Evolutionary conservation across 2,888 invertebrate species (phyloP).

Genomic region (Pedicia rivosa): DNA sequence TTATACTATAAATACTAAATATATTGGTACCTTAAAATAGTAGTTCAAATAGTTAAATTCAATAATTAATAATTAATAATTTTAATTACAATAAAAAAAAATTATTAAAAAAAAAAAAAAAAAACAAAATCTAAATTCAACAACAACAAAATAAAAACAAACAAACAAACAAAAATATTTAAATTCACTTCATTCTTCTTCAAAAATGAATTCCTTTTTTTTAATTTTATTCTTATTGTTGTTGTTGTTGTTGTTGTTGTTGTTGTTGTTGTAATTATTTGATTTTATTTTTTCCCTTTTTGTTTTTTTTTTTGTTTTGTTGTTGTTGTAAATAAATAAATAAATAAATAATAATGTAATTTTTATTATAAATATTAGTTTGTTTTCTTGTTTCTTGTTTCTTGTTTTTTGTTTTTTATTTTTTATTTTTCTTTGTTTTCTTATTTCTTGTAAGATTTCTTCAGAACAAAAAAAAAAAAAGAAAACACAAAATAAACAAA

Average conservation of each 20-base stretch:
- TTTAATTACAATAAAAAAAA: not conserved
- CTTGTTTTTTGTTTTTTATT: not conserved
- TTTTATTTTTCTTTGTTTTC: not conserved
- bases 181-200: too few relatives aligned
- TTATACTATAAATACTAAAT: too few relatives aligned
- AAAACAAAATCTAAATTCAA: too few relatives aligned
- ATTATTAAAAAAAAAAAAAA: not conserved
- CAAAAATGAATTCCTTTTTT: too few relatives aligned
- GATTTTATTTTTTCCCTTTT: not conserved
- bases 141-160: too few relatives aligned
- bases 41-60: too few relatives aligned
- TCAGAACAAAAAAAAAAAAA: too few relatives aligned
- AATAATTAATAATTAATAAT: not conserved
- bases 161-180: slow-evolving; percentile 1
- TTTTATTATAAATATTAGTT: not conserved
- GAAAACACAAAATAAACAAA: too few relatives aligned
- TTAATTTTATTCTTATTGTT: too few relatives aligned
- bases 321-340: not conserved
- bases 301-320: not conserved
- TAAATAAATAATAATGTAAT: not conserved
- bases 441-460: too few relatives aligned
- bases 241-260: slow-evolving; percentile 2
- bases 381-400: not conserved
- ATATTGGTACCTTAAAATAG: too few relatives aligned
- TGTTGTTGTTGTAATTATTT: not conserved